phyloP scores from a whole-genome alignment of 2,888 invertebrate genomes.

The Drosophila anceps region DNA sequence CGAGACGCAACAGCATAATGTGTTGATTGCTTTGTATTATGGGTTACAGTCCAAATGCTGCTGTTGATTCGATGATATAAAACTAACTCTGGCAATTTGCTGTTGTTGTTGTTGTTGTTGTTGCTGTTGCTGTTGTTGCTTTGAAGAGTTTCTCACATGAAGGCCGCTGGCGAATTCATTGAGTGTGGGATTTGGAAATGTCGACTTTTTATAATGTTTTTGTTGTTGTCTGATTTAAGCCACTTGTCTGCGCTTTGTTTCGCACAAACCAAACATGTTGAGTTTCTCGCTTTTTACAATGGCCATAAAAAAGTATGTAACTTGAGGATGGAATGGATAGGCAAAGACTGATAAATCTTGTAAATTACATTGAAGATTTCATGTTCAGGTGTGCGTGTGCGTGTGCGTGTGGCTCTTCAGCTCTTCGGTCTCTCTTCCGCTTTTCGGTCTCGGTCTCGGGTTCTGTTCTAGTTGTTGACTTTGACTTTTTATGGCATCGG shows the following conservation, averaged over 20 bases:
- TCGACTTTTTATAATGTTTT: constrained; percentile 8
- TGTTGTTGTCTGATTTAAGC: constrained; percentile 14
- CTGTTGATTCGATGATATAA: constrained; percentile 3
- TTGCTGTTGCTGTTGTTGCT: too few relatives aligned
- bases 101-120: neutral
- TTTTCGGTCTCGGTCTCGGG: constrained; percentile 2
- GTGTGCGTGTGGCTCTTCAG: neutral
- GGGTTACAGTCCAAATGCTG: constrained; percentile 5
- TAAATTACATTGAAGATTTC: constrained; percentile 64
- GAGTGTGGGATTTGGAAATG: constrained; percentile 27
- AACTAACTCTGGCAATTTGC: neutral
- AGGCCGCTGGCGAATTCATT: constrained; percentile 34
- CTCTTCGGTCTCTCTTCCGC: constrained; percentile 1
- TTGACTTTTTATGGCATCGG: constrained; percentile 60
- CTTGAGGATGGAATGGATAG: constrained; percentile 21
- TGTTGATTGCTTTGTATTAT: constrained; percentile 48
- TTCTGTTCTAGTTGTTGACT: constrained; percentile 21
- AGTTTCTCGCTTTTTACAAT: neutral
- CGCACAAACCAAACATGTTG: neutral
- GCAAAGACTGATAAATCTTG: constrained; percentile 51
- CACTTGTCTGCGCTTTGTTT: constrained; percentile 17
- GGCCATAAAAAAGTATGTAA: constrained; percentile 21
- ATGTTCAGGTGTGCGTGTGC: neutral
- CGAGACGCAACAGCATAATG: constrained; percentile 18
- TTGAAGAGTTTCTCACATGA: constrained; percentile 24